These are phyloP conservation scores for Hydrolagus affinis DNA, from an alignment of 2,113 vertebrate genomes.

Conservation along the genomic window DNA sequence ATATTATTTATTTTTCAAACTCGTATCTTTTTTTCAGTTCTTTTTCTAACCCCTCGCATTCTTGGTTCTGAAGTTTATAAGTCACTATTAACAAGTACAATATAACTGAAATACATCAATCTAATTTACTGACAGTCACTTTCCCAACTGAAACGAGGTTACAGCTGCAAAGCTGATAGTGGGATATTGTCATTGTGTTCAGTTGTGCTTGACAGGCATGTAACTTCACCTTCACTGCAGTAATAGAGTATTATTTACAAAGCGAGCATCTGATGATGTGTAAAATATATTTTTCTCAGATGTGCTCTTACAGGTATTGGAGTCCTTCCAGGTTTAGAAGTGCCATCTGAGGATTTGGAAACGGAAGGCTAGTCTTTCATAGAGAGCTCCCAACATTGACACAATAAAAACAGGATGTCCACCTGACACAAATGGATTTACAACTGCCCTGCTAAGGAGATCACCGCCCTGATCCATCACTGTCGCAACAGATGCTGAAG, in stretches of 20 bases:
- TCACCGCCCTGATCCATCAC: slow-evolving; percentile 42
- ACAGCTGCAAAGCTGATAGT: background rate
- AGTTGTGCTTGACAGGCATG: background rate
- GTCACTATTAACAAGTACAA: background rate
- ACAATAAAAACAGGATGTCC: slow-evolving; percentile 43
- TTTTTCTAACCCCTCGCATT: background rate
- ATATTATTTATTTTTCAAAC: background rate
- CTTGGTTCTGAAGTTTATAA: background rate
- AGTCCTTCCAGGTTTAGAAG: slow-evolving; percentile 38
- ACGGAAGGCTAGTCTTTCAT: slow-evolving; percentile 35
- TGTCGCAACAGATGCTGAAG: slow-evolving; percentile 44
- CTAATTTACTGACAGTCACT: background rate
- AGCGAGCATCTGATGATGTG: slow-evolving; percentile 23
- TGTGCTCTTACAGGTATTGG: slow-evolving; percentile 33
- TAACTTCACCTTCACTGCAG: background rate
- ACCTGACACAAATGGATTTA: slow-evolving; percentile 51
- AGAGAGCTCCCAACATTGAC: slow-evolving; percentile 41
- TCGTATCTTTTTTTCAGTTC: background rate
- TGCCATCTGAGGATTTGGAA: slow-evolving; percentile 39
- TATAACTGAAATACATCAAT: slow-evolving; percentile 11
- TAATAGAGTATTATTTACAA: slow-evolving; percentile 28
- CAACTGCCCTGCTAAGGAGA: slow-evolving; percentile 48
- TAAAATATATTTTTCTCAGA: slow-evolving; percentile 31
- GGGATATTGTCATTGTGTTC: background rate
- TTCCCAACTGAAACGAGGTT: background rate